Evolutionary conservation across 2,888 invertebrate genomes (phyloP).

Genomic region (Catonia carolina): DNA sequence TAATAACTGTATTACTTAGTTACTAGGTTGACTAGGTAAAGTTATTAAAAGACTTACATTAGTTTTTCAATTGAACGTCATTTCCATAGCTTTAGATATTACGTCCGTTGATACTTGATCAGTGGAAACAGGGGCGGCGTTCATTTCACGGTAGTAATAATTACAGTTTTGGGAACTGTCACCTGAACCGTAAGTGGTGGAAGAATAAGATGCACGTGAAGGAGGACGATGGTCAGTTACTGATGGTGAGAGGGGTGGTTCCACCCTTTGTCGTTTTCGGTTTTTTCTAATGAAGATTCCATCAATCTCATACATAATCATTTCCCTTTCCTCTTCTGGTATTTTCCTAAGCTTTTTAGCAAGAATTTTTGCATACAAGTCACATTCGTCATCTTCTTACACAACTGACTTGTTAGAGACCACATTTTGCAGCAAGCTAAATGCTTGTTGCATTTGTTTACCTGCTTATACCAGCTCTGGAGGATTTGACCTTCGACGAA

Average conservation of each 20-base stretch:
- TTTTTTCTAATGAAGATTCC: constrained; percentile 19
- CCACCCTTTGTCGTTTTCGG: neutral
- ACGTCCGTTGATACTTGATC: neutral
- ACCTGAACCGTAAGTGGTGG: neutral
- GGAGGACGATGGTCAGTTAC: constrained; percentile 1
- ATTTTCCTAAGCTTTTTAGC: constrained; percentile 46
- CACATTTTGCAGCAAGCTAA: constrained; percentile 24
- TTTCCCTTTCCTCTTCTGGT: constrained; percentile 45
- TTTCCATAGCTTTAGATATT: neutral
- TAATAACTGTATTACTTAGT: too few species aligned
- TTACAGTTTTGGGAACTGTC: neutral
- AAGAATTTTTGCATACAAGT: constrained; percentile 44
- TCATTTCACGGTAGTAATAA: neutral
- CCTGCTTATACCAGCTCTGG: constrained; percentile 23
- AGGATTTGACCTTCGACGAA: constrained; percentile 17
- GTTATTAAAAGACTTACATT: too few species aligned
- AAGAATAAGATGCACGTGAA: neutral
- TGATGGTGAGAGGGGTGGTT: constrained; percentile 1
- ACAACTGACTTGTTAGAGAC: too few species aligned
- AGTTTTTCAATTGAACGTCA: too few species aligned
- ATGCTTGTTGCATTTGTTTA: constrained; percentile 19
- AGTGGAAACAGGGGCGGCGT: neutral
- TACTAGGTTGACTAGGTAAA: too few species aligned
- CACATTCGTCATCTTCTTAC: constrained; percentile 45
- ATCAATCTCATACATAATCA: constrained; percentile 48